Base-by-base conservation (phyloP, 2,797 vertebrate species). In the Pagetopsis macropterus region DNA sequence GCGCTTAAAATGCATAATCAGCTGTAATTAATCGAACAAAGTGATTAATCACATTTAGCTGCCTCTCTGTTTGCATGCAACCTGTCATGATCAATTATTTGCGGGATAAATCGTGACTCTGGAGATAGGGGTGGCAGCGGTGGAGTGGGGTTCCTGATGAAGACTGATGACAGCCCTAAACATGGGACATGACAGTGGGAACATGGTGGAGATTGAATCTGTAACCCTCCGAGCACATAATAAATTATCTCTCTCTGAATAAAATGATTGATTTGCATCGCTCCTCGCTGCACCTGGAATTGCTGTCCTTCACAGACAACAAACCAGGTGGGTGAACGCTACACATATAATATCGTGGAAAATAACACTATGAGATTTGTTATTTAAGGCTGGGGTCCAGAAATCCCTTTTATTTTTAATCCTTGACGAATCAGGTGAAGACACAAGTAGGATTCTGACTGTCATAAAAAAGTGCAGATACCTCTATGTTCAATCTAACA, bases 191-290 rank as follows among this genome's bases (percentile, higher is more conserved):
- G 93, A 96, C 95, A 94, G 92, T 91, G 91, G 85, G 94, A 98
- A 95, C 92, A 91, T 92, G 87, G 86, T 88, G 91, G 92, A 97
- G 96, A 98, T 97, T 97, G 95, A 95, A 97, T 97, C 90, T 89
- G 92, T 95, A 96, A 95, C 95, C 96, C 96, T 95, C 91, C 91
- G 94, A 95, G 94, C 95, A 94, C 96, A 94, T 96, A 96, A 97
- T 97, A 97, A 97, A 98, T 98, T 97, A 96, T 96, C 96, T 93
- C 92, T 94, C 92, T 93, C 92, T 92, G 93, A 96, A 96, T 95
- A 93, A 95, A 96, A 96, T 98, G 97, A 98, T 97, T 96, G 96
- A 98, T 97, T 97, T 96, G 94, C 96, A 94, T 93, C 84, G 90
- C 87, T 90, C 86, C 86, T 82, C 63, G 83, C 92, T 90, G 84